These are phyloP conservation scores for Microtus richardsoni DNA, from an alignment of 2,113 vertebrate genomes.

Conservation along the genomic window DNA sequence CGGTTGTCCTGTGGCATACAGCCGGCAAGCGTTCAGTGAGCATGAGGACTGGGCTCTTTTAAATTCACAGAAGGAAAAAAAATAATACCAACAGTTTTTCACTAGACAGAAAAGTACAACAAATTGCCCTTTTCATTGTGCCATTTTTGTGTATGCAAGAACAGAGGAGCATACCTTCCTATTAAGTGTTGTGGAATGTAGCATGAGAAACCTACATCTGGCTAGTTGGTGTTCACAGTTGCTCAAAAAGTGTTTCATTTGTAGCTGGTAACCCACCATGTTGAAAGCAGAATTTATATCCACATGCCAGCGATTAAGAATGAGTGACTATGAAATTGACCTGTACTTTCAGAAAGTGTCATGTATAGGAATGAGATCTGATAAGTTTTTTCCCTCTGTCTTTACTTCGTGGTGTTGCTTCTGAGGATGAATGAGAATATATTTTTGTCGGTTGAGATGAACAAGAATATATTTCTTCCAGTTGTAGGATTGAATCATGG, in stretches of 20 bases:
- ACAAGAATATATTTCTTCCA: constrained; percentile 61
- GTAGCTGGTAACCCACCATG: constrained; percentile 54
- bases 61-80: constrained; percentile 70
- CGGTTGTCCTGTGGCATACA: constrained; percentile 59
- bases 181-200: constrained; percentile 69
- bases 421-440: constrained; percentile 68
- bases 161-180: constrained; percentile 27
- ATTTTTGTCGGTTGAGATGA: constrained; percentile 51
- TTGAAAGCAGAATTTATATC: background rate
- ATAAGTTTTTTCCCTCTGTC: constrained; percentile 71
- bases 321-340: constrained; percentile 61
- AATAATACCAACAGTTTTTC: constrained; percentile 66
- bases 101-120: constrained; percentile 64
- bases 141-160: background rate
- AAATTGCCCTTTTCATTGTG: constrained; percentile 65
- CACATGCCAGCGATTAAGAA: background rate
- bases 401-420: constrained; percentile 64
- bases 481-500: constrained; percentile 47
- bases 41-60: constrained; percentile 56
- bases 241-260: constrained; percentile 39
- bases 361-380: constrained; percentile 22
- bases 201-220: constrained; percentile 27
- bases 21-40: constrained; percentile 61
- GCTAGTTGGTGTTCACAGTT: background rate
- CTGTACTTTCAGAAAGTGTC: constrained; percentile 76